These are phyloP conservation scores for Sesamia nonagrioides DNA, from an alignment of 1,140 invertebrate species.

Conservation along the genomic window DNA sequence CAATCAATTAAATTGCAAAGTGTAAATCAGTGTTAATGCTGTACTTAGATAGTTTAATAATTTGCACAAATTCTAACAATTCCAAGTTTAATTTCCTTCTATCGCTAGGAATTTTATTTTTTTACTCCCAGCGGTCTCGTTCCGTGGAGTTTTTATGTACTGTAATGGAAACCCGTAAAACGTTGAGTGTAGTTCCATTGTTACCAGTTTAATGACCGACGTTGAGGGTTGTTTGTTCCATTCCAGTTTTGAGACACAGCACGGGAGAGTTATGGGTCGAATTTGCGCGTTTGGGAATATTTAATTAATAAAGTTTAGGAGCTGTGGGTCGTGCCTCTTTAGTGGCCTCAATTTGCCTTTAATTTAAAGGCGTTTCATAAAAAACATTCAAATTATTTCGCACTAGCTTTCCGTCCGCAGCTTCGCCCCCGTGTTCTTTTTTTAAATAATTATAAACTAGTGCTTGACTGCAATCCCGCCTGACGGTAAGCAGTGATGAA, in stretches of 20 bases:
- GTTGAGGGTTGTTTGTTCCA: constrained; percentile 10
- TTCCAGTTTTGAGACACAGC: constrained; percentile 5
- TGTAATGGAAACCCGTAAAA: constrained; percentile 29
- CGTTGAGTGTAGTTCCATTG: constrained; percentile 35
- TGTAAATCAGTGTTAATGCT: too few species aligned
- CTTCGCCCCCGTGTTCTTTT: too few species aligned
- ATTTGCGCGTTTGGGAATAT: constrained; percentile 36
- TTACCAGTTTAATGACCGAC: constrained; percentile 14
- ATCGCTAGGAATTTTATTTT: not conserved
- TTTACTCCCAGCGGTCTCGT: not conserved
- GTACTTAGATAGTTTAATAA: not conserved
- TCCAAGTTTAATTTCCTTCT: not conserved
- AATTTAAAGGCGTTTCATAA: not conserved
- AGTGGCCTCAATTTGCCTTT: not conserved
- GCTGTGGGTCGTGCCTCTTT: constrained; percentile 4
- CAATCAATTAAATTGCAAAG: too few species aligned
- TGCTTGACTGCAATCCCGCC: too few species aligned
- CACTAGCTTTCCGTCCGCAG: too few species aligned
- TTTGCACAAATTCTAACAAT: constrained; percentile 24
- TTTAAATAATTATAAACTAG: too few species aligned
- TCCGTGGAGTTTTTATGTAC: not conserved
- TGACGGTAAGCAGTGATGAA: too few species aligned
- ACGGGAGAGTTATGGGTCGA: constrained; percentile 18
- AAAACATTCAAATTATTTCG: too few species aligned
- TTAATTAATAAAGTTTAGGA: constrained; percentile 42